Percentiles rank a stretch among this genome's conserved stretches.
These are phyloP conservation scores for Pardalotus punctatus DNA, from an alignment of 2,113 vertebrate species.

Conservation along the genomic window DNA sequence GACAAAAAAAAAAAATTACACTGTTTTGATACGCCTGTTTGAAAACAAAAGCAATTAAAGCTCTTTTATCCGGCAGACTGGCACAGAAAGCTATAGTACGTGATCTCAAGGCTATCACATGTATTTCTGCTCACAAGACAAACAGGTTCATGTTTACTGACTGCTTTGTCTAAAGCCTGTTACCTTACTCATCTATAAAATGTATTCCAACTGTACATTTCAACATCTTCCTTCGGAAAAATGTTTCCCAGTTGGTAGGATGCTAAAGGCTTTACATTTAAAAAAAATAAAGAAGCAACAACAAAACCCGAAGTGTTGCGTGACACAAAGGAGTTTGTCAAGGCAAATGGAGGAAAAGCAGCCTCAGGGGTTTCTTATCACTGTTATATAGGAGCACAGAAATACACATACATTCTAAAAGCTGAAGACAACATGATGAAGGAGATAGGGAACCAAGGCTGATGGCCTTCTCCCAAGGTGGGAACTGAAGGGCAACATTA, in stretches of 20 bases:
- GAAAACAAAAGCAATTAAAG: slow-evolving; percentile 41
- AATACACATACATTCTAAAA: background rate
- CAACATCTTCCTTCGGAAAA: background rate
- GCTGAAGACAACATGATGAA: background rate
- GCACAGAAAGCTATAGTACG: background rate
- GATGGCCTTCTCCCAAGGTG: background rate
- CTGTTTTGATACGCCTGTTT: background rate
- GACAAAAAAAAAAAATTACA: background rate
- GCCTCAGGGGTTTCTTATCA: background rate
- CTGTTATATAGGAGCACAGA: background rate
- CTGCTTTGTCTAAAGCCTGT: background rate
- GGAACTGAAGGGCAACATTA: background rate
- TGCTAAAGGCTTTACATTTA: background rate
- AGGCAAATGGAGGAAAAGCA: background rate
- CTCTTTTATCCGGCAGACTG: background rate
- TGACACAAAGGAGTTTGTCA: background rate
- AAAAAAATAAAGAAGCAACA: background rate
- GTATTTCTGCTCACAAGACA: background rate
- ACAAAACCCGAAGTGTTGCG: background rate
- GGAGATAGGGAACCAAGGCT: background rate
- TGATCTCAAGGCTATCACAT: background rate
- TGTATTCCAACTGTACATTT: background rate
- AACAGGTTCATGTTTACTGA: background rate
- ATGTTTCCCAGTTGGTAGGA: background rate
- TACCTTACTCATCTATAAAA: background rate